Conservation (phyloP, 2,797 vertebrate genomes). For the Staurois parvus region DNA sequence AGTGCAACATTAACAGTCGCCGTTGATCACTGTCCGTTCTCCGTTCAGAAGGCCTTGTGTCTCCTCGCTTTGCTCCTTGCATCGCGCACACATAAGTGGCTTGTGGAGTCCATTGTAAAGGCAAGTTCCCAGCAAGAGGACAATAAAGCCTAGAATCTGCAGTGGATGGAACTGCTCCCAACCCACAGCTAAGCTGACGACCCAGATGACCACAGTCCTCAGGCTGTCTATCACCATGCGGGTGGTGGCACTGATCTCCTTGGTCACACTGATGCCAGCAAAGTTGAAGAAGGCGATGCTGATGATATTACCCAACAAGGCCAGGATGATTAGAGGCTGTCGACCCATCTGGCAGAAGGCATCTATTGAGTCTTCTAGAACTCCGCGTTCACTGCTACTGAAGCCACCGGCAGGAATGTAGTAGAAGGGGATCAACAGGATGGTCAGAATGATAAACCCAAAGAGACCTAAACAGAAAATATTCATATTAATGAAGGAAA, state of each 20-base stretch:
- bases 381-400: conserved; percentile 77
- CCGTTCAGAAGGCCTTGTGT: conserved; percentile 65
- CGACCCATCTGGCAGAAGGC: conserved; percentile 91
- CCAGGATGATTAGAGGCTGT: conserved; percentile 84
- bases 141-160: conserved; percentile 88
- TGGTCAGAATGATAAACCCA: conserved; percentile 85
- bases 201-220: conserved; percentile 91
- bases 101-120: conserved; percentile 91
- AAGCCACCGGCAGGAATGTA: conserved; percentile 84
- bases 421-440: conserved; percentile 92
- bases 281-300: conserved; percentile 98
- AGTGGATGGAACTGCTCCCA: conserved; percentile 90
- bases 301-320: conserved; percentile 88
- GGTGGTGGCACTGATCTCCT: conserved; percentile 94
- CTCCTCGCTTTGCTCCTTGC: conserved; percentile 39
- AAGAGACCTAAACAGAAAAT: conserved; percentile 82
- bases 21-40: conserved; percentile 67
- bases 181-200: conserved; percentile 83
- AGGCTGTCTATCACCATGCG: conserved; percentile 97
- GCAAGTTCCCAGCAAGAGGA: conserved; percentile 82
- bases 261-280: conserved; percentile 94
- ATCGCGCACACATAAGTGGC: conserved; percentile 74
- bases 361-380: conserved; percentile 87
- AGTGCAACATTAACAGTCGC: conserved; percentile 59
- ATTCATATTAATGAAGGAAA: not conserved